phyloP scores from a whole-genome alignment of 2,888 invertebrate species.

The Andrena haemorrhoa region DNA sequence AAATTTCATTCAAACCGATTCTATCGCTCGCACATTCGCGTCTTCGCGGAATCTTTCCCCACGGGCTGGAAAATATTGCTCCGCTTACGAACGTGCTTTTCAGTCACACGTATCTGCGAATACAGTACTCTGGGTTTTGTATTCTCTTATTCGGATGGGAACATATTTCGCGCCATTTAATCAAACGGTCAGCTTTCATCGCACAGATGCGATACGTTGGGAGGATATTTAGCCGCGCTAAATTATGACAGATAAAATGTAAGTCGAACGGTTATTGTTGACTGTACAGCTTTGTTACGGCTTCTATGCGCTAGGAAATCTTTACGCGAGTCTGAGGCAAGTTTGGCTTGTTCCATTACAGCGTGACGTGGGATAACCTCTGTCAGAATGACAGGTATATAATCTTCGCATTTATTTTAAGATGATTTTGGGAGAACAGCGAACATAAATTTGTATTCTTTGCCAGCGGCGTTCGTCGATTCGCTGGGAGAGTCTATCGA shows the following conservation, averaged over 20 bases:
- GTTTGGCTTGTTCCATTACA: background rate
- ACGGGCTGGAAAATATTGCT: background rate
- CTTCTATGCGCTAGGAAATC: background rate
- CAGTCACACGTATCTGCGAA: background rate
- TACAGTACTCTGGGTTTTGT: background rate
- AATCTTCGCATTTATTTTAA: background rate
- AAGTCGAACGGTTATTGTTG: background rate
- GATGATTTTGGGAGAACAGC: slow-evolving; percentile 2
- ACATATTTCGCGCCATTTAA: slow-evolving; percentile 32
- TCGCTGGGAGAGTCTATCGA: background rate
- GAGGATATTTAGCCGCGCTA: slow-evolving; percentile 8
- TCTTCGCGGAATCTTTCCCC: background rate
- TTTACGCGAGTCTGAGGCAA: background rate
- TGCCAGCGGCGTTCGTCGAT: background rate
- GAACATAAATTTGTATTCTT: background rate
- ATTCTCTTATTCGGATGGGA: background rate
- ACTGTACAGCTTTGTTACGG: background rate
- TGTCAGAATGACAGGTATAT: background rate
- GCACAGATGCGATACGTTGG: background rate
- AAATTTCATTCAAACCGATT: slow-evolving; percentile 28
- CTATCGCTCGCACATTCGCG: background rate
- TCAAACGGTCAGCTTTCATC: background rate
- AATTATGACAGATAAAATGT: background rate
- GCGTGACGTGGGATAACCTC: slow-evolving; percentile 31
- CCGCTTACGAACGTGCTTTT: too few species aligned